phyloP scores from a whole-genome alignment of 2,113 vertebrate genomes.

The Varanus komodoensis region DNA sequence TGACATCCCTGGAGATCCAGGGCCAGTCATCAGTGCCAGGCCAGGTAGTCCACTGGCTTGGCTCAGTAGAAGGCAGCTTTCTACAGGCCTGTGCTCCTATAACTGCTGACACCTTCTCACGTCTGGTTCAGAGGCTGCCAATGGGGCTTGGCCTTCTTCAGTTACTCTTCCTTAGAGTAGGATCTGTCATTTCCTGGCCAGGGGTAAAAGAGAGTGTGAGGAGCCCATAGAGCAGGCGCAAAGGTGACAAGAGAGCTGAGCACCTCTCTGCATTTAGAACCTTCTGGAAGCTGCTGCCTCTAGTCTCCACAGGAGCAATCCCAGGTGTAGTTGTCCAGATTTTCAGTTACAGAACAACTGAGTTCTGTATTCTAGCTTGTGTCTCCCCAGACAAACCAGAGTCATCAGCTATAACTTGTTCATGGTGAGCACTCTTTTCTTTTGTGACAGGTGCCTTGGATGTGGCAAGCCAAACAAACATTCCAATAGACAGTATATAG shows the following conservation, averaged over 20 bases:
- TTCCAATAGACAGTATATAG: conserved; percentile 6
- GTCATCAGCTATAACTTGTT: not conserved
- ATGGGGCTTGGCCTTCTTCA: not conserved
- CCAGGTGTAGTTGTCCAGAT: not conserved
- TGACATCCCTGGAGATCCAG: too few relatives aligned
- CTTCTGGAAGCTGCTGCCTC: not conserved
- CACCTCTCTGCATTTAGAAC: too few relatives aligned
- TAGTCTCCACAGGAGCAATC: not conserved
- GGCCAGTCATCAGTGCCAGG: too few relatives aligned
- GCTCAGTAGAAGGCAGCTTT: too few relatives aligned
- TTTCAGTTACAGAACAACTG: not conserved
- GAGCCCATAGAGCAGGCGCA: not conserved
- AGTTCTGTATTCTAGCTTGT: too few relatives aligned
- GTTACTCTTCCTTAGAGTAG: not conserved
- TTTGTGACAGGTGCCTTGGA: not conserved
- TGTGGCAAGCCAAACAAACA: not conserved
- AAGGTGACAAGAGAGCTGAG: not conserved
- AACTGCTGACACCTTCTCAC: not conserved
- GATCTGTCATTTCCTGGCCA: too few relatives aligned
- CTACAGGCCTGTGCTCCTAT: too few relatives aligned
- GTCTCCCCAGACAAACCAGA: too few relatives aligned
- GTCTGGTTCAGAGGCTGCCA: not conserved
- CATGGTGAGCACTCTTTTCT: not conserved
- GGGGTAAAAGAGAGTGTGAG: not conserved
- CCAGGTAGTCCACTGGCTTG: too few relatives aligned